Percentiles rank a stretch among this genome's conserved stretches.
Evolutionary conservation across 1,140 invertebrate species (phyloP).

Genomic region (Belonocnema kinseyi): DNA sequence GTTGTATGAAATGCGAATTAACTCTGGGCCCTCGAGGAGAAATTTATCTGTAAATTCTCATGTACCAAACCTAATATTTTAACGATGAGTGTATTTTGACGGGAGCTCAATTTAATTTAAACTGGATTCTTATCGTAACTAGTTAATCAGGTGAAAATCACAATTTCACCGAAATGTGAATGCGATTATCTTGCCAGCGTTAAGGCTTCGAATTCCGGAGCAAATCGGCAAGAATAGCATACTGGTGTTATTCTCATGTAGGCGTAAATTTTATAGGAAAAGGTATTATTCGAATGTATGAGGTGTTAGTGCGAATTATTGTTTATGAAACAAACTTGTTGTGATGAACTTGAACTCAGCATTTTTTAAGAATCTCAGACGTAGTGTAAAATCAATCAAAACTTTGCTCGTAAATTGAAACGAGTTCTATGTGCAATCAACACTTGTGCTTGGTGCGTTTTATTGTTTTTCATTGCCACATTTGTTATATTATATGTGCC

Average conservation of each 20-base stretch:
- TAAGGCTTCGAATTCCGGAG: background rate
- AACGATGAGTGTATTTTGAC: slow-evolving; percentile 34
- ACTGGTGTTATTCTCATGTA: slow-evolving; percentile 21
- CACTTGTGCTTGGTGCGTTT: slow-evolving; percentile 17
- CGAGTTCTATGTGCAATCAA: background rate
- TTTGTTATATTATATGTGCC: slow-evolving; percentile 40
- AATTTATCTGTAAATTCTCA: slow-evolving; percentile 1
- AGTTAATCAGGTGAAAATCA: slow-evolving; percentile 18
- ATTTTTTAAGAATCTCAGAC: slow-evolving; percentile 5
- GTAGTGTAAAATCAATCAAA: slow-evolving; percentile 20
- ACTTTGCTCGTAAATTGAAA: slow-evolving; percentile 1
- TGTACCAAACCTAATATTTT: slow-evolving; percentile 16
- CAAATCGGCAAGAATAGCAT: slow-evolving; percentile 4
- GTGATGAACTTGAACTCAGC: background rate
- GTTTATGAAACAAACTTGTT: slow-evolving; percentile 8
- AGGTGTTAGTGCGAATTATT: slow-evolving; percentile 10
- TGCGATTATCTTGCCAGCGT: slow-evolving; percentile 9
- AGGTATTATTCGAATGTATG: background rate
- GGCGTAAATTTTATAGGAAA: slow-evolving; percentile 2
- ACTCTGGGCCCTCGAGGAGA: slow-evolving; percentile 8
- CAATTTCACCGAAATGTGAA: slow-evolving; percentile 1
- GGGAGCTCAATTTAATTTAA: slow-evolving; percentile 46
- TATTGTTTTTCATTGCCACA: slow-evolving; percentile 8
- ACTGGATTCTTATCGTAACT: slow-evolving; percentile 46
- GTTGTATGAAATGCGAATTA: background rate